A percentile compares a stretch with the other conserved stretches of the same genome.
Evolutionary conservation across 2,113 vertebrate species (phyloP).

Genomic region (Axis porcinus): DNA sequence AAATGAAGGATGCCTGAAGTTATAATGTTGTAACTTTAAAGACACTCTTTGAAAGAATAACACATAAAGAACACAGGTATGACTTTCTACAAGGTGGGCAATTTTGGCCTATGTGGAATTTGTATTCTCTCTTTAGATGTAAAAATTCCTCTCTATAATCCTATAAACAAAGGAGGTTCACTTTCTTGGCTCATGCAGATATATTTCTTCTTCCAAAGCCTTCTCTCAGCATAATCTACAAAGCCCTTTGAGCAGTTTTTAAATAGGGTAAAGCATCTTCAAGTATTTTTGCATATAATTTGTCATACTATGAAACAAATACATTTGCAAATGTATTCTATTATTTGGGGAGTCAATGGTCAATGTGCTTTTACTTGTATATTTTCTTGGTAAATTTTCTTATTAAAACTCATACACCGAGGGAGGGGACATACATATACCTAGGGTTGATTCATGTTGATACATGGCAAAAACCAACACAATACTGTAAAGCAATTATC

Average conservation of each 20-base stretch:
- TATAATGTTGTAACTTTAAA: background rate
- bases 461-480: background rate
- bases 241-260: background rate
- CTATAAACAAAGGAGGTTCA: background rate
- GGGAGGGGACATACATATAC: background rate
- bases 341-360: background rate
- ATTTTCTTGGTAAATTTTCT: slow-evolving; percentile 1
- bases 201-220: slow-evolving; percentile 5
- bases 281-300: slow-evolving; percentile 19
- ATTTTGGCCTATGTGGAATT: background rate
- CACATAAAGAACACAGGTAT: background rate
- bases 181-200: background rate
- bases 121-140: background rate
- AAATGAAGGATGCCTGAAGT: background rate
- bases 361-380: background rate
- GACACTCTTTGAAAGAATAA: background rate
- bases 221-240: slow-evolving; percentile 25
- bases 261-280: slow-evolving; percentile 21
- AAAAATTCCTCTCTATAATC: background rate
- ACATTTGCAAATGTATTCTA: slow-evolving; percentile 5
- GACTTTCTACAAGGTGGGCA: background rate
- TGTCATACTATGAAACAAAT: slow-evolving; percentile 10
- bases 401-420: slow-evolving; percentile 13
- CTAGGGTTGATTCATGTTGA: background rate
- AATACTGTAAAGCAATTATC: background rate